A percentile compares a stretch with the other conserved stretches of the same genome.
Conservation (phyloP, 2,797 vertebrate genomes). For the Trachurus trachurus region DNA sequence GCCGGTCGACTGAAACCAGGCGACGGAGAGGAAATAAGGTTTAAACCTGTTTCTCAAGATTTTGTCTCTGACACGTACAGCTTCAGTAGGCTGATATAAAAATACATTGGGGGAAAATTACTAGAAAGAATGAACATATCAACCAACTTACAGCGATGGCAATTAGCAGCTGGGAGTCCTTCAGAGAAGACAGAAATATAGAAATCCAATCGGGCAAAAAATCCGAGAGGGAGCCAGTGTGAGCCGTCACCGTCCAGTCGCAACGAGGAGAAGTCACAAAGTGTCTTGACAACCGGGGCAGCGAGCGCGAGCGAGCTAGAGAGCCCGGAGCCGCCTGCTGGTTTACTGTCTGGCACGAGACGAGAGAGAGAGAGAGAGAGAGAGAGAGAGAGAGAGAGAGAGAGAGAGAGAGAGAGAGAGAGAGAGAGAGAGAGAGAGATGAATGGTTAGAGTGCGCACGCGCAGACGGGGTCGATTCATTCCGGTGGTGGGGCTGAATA, state of each 20-base stretch:
- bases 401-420: constrained; percentile 24
- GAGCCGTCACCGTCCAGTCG: constrained; percentile 54
- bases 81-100: background rate
- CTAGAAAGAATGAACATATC: background rate
- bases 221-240: constrained; percentile 29
- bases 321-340: constrained; percentile 75
- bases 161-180: constrained; percentile 24
- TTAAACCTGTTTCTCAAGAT: background rate
- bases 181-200: constrained; percentile 16
- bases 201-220: constrained; percentile 41
- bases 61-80: background rate
- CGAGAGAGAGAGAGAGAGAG: constrained; percentile 5
- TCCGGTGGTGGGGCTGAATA: constrained; percentile 56
- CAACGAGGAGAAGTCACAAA: constrained; percentile 45
- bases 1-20: background rate
- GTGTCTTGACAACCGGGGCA: constrained; percentile 55
- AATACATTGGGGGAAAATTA: background rate
- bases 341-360: constrained; percentile 64
- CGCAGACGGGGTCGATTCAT: constrained; percentile 67
- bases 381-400: constrained; percentile 42
- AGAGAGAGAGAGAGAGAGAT: constrained; percentile 43
- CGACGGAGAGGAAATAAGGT: background rate
- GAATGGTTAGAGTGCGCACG: constrained; percentile 75
- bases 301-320: constrained; percentile 46
- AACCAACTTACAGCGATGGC: constrained; percentile 59